A percentile compares a stretch with the other conserved stretches of the same genome.
Conservation (phyloP, 2,888 invertebrate genomes). For the Napeogenes sylphis region DNA sequence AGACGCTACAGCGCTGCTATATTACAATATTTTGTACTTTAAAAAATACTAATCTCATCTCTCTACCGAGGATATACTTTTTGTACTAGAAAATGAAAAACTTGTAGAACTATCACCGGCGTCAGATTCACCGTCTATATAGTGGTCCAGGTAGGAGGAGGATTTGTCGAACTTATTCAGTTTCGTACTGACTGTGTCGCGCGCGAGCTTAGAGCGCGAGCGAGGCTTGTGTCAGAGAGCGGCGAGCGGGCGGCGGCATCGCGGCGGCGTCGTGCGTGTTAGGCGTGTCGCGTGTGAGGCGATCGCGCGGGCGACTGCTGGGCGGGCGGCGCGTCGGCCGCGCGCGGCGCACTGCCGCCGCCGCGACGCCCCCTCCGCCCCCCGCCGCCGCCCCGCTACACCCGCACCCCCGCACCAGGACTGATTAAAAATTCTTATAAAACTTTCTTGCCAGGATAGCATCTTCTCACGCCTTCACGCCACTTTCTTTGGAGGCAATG, state of each 20-base stretch:
- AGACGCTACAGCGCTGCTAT: slow-evolving; percentile 66
- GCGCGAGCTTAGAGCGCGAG: slow-evolving; percentile 56
- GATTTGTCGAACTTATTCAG: slow-evolving; percentile 78
- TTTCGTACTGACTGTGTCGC: slow-evolving; percentile 63
- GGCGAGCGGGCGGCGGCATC: slow-evolving; percentile 38
- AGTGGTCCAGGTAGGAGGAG: slow-evolving; percentile 76
- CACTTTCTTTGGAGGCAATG: slow-evolving; percentile 22
- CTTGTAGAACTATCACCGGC: slow-evolving; percentile 35
- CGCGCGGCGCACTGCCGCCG: slow-evolving; percentile 77
- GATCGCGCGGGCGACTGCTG: slow-evolving; percentile 51
- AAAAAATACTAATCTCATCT: slow-evolving; percentile 66
- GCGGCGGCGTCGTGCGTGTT: slow-evolving; percentile 34
- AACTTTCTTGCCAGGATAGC: slow-evolving; percentile 44
- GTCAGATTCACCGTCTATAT: slow-evolving; percentile 65
- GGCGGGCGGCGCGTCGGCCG: slow-evolving; percentile 75
- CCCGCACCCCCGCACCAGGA: slow-evolving; percentile 28
- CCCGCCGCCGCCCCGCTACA: slow-evolving; percentile 45
- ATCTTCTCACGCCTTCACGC: slow-evolving; percentile 30
- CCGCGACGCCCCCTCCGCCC: slow-evolving; percentile 47
- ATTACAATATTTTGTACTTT: slow-evolving; percentile 75
- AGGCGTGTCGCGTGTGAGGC: slow-evolving; percentile 14
- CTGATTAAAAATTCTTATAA: slow-evolving; percentile 70
- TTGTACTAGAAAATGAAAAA: slow-evolving; percentile 63
- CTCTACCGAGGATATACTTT: slow-evolving; percentile 67
- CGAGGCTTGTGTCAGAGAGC: slow-evolving; percentile 33